phyloP scores from a whole-genome alignment of 2,113 vertebrate genomes.

The Gobiocypris rarus region DNA sequence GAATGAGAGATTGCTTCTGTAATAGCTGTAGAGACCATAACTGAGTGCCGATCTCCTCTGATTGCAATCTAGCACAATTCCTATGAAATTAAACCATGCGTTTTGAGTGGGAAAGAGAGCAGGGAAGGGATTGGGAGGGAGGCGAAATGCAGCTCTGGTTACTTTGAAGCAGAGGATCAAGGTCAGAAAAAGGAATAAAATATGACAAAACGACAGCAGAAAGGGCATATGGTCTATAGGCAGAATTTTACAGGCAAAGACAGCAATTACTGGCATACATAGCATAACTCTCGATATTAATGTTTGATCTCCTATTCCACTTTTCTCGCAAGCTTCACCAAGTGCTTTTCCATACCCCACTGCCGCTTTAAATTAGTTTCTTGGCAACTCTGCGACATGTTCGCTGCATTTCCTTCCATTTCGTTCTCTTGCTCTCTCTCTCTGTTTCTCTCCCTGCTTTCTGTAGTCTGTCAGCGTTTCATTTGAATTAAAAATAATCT shows the following conservation, averaged over 20 bases:
- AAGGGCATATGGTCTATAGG: slow-evolving; percentile 68
- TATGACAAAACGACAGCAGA: slow-evolving; percentile 72
- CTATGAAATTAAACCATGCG: slow-evolving; percentile 73
- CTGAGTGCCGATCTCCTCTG: slow-evolving; percentile 64
- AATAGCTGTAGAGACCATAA: slow-evolving; percentile 70
- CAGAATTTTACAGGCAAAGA: slow-evolving; percentile 68
- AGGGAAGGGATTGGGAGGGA: slow-evolving; percentile 16
- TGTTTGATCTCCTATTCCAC: slow-evolving; percentile 69
- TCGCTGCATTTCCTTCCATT: slow-evolving; percentile 36
- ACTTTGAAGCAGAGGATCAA: slow-evolving; percentile 73
- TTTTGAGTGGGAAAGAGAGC: slow-evolving; percentile 44
- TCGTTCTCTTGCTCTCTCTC: slow-evolving; percentile 41
- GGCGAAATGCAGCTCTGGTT: slow-evolving; percentile 61
- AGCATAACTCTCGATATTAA: slow-evolving; percentile 62
- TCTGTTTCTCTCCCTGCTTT: background rate
- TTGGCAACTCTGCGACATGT: slow-evolving; percentile 39
- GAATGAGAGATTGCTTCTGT: slow-evolving; percentile 66
- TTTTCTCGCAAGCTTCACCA: slow-evolving; percentile 56
- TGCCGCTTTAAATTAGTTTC: slow-evolving; percentile 54
- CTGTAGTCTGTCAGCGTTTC: slow-evolving; percentile 58
- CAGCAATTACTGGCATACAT: slow-evolving; percentile 72
- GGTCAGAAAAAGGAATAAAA: slow-evolving; percentile 71
- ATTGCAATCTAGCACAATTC: slow-evolving; percentile 70
- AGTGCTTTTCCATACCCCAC: slow-evolving; percentile 61
- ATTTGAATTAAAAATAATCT: slow-evolving; percentile 70